These are phyloP conservation scores for Atrina japonica DNA, from an alignment of 2,888 invertebrate species.

Conservation along the genomic window DNA sequence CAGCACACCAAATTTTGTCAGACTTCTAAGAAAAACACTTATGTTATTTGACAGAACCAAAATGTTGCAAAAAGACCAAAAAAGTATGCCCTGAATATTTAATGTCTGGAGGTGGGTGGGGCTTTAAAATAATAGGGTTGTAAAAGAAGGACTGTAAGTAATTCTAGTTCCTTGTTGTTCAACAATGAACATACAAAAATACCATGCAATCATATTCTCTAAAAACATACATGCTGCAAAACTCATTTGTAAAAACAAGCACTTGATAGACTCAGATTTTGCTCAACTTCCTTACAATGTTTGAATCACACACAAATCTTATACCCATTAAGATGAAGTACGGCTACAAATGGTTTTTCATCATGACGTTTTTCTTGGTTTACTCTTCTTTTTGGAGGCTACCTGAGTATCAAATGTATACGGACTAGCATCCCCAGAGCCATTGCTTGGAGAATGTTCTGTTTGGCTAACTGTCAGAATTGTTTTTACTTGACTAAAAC, in stretches of 20 bases:
- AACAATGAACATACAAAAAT: no score
- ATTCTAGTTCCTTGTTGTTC: no score
- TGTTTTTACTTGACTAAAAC: slow-evolving; percentile 36
- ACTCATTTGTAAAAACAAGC: no score
- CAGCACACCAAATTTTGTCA: not conserved
- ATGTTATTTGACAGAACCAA: not conserved
- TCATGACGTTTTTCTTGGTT: slow-evolving; percentile 58
- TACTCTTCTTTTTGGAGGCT: slow-evolving; percentile 50
- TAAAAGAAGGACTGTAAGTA: no score
- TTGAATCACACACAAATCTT: not conserved
- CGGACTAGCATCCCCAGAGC: slow-evolving; percentile 29
- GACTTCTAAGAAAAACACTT: not conserved
- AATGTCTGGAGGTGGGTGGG: no score
- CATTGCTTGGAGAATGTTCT: slow-evolving; percentile 19
- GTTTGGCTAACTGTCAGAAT: slow-evolving; percentile 40
- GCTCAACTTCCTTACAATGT: not conserved
- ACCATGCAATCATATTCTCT: no score
- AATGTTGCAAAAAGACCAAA: no score
- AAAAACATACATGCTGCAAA: no score
- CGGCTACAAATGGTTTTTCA: not conserved
- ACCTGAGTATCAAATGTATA: slow-evolving; percentile 22
- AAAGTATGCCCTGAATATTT: no score
- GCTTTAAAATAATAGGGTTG: no score
- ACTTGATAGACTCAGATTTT: no score
- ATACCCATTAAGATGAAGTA: not conserved